Percentiles rank a stretch among this genome's conserved stretches.
Evolutionary conservation across 2,113 vertebrate genomes (phyloP).

Genomic region (Enhydra lutris): DNA sequence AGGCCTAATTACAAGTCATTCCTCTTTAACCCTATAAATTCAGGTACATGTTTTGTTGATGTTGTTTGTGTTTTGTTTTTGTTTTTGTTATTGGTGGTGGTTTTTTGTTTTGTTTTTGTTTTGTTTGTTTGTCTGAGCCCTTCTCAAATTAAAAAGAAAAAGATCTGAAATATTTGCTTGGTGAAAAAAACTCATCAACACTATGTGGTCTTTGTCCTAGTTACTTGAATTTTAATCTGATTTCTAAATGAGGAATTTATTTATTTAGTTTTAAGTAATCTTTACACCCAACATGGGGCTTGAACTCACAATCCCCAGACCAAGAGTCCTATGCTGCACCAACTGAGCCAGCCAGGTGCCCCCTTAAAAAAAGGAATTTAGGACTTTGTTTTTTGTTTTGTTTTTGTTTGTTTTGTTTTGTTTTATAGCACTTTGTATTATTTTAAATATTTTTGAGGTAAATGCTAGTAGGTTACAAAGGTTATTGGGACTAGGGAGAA

Average conservation of each 20-base stretch:
- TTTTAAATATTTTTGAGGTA: background rate
- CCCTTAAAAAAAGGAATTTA: background rate
- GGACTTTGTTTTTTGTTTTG: too few species aligned
- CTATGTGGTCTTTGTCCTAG: background rate
- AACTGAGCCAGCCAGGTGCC: background rate
- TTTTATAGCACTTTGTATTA: background rate
- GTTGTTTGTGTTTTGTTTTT: background rate
- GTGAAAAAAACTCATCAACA: background rate
- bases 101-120: background rate
- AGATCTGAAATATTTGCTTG: background rate
- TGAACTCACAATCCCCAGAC: background rate
- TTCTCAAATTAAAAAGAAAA: background rate
- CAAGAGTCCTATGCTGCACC: background rate
- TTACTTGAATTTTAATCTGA: background rate
- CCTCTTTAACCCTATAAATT: background rate
- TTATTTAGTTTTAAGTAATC: background rate
- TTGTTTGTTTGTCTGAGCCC: background rate
- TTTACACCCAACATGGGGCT: background rate
- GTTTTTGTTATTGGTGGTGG: background rate
- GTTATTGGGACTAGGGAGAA: background rate
- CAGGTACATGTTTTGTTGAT: background rate
- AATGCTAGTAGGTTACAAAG: background rate
- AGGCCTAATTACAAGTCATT: background rate
- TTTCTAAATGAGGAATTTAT: background rate
- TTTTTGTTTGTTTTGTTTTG: background rate